Base-by-base conservation (phyloP, 2,888 invertebrate genomes). In the Agriotes lineatus region DNA sequence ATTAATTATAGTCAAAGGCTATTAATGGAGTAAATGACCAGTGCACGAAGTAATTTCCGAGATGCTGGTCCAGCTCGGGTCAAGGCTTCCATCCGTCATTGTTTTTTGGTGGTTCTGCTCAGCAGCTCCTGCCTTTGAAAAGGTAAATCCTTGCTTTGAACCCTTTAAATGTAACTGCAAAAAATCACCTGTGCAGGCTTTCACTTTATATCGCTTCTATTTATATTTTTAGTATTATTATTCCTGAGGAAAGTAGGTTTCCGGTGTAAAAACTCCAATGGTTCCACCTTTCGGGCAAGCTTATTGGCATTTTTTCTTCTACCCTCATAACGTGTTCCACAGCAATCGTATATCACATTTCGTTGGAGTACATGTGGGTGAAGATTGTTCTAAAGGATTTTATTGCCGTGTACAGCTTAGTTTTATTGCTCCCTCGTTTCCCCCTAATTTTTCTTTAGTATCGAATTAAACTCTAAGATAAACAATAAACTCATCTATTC, bases 81-180 rank as follows among this genome's bases (percentile, higher is more conserved):
- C 65, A 65, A 65, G 65, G 65, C 37, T 64, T 58, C 65, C 65
- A 65, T 65, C 58, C 57, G 65, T 65, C 65, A 65, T 57, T 58
- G 48, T 39, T 58, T 65, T 65, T 65, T 58, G 48, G 57, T 58
- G 64, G 35, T 45, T 30, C 20, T 48, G 37, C 37, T 37, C 56
- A 37, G 37, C 30, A 30, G 19, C 42, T 39, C n/a, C 30, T 44
- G 22, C 6, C 14, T 12, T 48, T 22, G 7, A 22, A 22, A 3
- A 22, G 18, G 48, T 14, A 22, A 10, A 18, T 22, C n/a, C 22
- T 22, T 14, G 22, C 9, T 1, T 42, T 42, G 7, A 42, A 7
- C 39, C 4, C n/a, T 39, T 39, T 12, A 39, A 39, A n/a, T n/a
- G n/a, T n/a, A n/a, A n/a, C n/a, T n/a, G n/a, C n/a, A n/a, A n/a